Evolutionary conservation across 1,140 invertebrate species (phyloP).

Genomic region (Drosophila sulfurigaster): DNA sequence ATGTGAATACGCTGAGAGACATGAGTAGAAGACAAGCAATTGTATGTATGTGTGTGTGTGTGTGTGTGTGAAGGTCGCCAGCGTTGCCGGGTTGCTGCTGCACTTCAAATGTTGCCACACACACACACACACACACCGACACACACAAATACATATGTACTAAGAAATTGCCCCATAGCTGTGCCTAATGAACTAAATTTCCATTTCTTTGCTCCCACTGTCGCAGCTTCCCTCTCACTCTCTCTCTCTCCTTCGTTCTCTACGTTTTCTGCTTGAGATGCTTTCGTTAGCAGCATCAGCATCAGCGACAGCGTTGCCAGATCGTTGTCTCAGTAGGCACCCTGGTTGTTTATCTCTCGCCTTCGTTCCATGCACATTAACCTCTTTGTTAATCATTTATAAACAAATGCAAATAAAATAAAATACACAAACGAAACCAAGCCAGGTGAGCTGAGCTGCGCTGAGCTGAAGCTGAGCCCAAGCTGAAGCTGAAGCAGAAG

Average conservation of each 20-base stretch:
- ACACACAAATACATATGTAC: slow-evolving; percentile 10
- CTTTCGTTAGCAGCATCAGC: slow-evolving; percentile 12
- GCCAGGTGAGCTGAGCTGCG: slow-evolving; percentile 34
- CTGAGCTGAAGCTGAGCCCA: slow-evolving; percentile 34
- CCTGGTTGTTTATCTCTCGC: slow-evolving; percentile 59
- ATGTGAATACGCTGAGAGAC: slow-evolving; percentile 20
- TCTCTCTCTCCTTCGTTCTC: not conserved
- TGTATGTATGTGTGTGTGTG: slow-evolving; percentile 8
- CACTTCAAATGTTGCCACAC: slow-evolving; percentile 20
- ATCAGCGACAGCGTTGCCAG: slow-evolving; percentile 39
- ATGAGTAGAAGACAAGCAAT: slow-evolving; percentile 14
- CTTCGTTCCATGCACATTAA: slow-evolving; percentile 67
- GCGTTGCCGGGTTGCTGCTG: slow-evolving; percentile 13
- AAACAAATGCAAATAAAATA: slow-evolving; percentile 83
- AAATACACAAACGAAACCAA: slow-evolving; percentile 53
- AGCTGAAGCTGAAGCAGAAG: slow-evolving; percentile 1
- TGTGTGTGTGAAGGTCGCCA: slow-evolving; percentile 13
- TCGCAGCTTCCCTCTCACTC: not conserved
- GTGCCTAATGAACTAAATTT: slow-evolving; percentile 76
- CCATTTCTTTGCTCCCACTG: slow-evolving; percentile 46
- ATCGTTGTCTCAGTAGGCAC: slow-evolving; percentile 41
- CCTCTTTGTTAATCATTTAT: slow-evolving; percentile 83
- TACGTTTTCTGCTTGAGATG: slow-evolving; percentile 54
- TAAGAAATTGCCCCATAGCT: slow-evolving; percentile 33
- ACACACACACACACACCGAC: slow-evolving; percentile 32